Evolutionary conservation across 2,113 vertebrate genomes (phyloP).

Genomic region (Cyprinodon variegatus): DNA sequence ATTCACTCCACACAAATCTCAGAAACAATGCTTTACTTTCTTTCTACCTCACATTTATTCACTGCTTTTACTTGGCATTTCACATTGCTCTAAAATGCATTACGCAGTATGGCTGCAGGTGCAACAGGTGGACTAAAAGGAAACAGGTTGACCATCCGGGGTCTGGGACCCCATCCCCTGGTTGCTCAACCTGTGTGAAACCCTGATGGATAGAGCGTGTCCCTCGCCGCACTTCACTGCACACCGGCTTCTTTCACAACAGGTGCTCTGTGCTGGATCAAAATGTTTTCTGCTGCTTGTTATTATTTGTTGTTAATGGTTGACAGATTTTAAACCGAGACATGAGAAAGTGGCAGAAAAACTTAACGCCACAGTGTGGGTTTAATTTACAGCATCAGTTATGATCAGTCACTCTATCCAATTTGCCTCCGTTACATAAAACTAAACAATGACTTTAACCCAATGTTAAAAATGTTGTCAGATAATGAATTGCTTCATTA

Average conservation of each 20-base stretch:
- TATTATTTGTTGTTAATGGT: slow-evolving; percentile 83
- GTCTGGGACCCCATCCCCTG: background rate
- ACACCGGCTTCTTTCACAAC: slow-evolving; percentile 73
- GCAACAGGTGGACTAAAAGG: background rate
- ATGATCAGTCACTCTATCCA: background rate
- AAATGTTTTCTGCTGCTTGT: slow-evolving; percentile 71
- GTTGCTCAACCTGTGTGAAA: slow-evolving; percentile 62
- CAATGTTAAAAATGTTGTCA: background rate
- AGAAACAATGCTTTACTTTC: background rate
- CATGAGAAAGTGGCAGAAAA: slow-evolving; percentile 49
- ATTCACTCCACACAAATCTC: background rate
- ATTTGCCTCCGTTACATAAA: background rate
- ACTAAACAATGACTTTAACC: background rate
- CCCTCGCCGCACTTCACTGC: slow-evolving; percentile 54
- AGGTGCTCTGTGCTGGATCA: slow-evolving; percentile 62
- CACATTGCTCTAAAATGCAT: background rate
- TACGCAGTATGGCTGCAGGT: background rate
- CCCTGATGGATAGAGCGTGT: slow-evolving; percentile 51
- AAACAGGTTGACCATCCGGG: slow-evolving; percentile 2
- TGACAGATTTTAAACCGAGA: slow-evolving; percentile 70
- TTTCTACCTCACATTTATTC: background rate
- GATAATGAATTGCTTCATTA: slow-evolving; percentile 12
- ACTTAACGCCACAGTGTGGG: background rate
- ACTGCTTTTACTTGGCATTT: background rate
- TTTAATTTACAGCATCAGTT: background rate